A percentile compares a stretch with the other conserved stretches of the same genome.
Conservation (phyloP, 92 coral and sea anemone genomes). For the Blastomussa wellsi region DNA sequence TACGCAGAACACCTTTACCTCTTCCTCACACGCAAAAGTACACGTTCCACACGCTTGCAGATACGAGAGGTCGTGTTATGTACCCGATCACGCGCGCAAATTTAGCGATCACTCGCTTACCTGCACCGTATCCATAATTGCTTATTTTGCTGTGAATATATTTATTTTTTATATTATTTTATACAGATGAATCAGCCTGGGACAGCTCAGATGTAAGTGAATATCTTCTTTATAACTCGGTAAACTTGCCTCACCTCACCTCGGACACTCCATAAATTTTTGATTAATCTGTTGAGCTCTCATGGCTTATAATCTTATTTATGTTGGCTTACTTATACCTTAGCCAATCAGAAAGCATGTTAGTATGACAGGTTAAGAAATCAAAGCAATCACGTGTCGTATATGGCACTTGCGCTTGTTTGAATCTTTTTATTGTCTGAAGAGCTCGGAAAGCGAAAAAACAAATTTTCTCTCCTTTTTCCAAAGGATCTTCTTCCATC, state of each 20-base stretch:
- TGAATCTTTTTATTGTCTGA: background rate
- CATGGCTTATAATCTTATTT: background rate
- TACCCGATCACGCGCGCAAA: background rate
- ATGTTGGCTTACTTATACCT: background rate
- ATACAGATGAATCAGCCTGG: constrained; percentile 84
- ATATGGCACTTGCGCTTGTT: background rate
- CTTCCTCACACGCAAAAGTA: background rate
- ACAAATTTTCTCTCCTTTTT: background rate
- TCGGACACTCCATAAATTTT: background rate
- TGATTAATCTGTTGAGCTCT: background rate
- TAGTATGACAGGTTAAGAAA: background rate
- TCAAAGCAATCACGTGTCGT: background rate
- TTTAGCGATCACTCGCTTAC: background rate
- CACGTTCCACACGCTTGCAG: too few relatives aligned
- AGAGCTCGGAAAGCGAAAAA: background rate
- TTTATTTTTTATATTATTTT: constrained; percentile 11
- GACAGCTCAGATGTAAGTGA: constrained; percentile 89
- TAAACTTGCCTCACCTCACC: background rate
- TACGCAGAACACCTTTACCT: too few relatives aligned
- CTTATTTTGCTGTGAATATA: background rate
- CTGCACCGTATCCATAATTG: too few relatives aligned
- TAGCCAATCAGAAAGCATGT: background rate
- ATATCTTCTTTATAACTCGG: background rate
- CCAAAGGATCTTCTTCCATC: constrained; percentile 78
- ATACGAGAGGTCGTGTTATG: too few relatives aligned